Conservation (phyloP, 2,888 invertebrate genomes). For the Sarcophaga carnaria region DNA sequence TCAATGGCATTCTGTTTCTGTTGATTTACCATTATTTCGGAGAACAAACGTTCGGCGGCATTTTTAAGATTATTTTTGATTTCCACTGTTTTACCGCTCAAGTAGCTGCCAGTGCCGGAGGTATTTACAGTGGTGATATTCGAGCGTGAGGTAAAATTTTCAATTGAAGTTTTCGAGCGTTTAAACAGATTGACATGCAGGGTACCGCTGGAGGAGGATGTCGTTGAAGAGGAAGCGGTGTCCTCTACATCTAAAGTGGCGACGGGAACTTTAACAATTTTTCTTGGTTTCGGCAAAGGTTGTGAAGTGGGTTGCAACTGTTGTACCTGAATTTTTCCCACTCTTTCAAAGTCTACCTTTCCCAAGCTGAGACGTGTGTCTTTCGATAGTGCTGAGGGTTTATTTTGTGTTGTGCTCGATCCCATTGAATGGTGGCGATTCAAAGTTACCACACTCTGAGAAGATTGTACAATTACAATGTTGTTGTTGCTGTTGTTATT, state of each 20-base stretch:
- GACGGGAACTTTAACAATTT: conserved; percentile 78
- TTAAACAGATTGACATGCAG: conserved; percentile 74
- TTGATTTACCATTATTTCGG: conserved; percentile 81
- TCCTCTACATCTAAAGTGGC: conserved; percentile 78
- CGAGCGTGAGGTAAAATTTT: conserved; percentile 73
- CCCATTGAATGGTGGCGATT: conserved; percentile 76
- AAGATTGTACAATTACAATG: conserved; percentile 72
- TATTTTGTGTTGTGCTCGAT: conserved; percentile 67
- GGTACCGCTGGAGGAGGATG: conserved; percentile 28
- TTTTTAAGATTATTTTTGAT: conserved; percentile 81
- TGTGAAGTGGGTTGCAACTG: conserved; percentile 75
- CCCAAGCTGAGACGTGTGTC: conserved; percentile 78
- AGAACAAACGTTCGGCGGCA: conserved; percentile 81
- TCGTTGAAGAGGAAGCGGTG: conserved; percentile 44
- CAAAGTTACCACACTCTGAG: conserved; percentile 71
- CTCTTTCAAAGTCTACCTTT: conserved; percentile 76
- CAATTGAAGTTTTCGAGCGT: conserved; percentile 79
- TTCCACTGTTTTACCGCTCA: conserved; percentile 78
- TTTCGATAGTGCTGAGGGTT: conserved; percentile 72
- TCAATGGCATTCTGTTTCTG: conserved; percentile 73
- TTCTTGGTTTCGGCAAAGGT: conserved; percentile 77
- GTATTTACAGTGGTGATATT: conserved; percentile 70
- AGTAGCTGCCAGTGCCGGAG: conserved; percentile 70
- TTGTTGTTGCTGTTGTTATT: conserved; percentile 53
- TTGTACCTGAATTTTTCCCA: conserved; percentile 69